Evolutionary conservation across 2,888 invertebrate genomes (phyloP).

Genomic region (Heteromyza rotundicornis): DNA sequence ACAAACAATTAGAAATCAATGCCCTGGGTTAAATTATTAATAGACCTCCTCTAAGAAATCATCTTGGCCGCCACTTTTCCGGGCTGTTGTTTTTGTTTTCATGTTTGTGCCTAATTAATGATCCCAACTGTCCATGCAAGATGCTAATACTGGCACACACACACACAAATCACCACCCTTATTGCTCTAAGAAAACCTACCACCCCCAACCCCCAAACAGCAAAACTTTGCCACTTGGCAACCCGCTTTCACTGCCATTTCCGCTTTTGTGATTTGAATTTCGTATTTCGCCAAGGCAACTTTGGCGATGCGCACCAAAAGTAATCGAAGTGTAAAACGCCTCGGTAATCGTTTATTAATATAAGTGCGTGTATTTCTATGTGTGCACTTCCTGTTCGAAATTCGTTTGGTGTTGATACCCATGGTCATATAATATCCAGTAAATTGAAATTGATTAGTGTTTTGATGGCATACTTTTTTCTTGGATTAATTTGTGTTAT

Average conservation of each 20-base stretch:
- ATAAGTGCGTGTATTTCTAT: neutral
- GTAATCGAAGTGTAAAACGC: slow-evolving; percentile 15
- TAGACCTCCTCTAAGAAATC: slow-evolving; percentile 22
- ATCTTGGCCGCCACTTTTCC: neutral
- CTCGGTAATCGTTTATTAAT: neutral
- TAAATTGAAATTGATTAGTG: slow-evolving; percentile 16
- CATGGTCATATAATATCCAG: too few relatives aligned
- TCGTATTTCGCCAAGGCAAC: neutral
- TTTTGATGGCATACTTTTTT: neutral
- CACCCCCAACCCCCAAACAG: too few relatives aligned
- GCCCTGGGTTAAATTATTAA: slow-evolving; percentile 40
- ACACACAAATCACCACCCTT: neutral
- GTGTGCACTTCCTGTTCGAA: neutral
- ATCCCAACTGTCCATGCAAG: slow-evolving; percentile 34
- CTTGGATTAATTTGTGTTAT: neutral
- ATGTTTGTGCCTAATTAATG: slow-evolving; percentile 31
- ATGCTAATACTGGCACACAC: slow-evolving; percentile 1
- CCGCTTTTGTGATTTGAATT: slow-evolving; percentile 20
- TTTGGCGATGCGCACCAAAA: neutral
- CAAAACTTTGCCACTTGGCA: slow-evolving; percentile 15
- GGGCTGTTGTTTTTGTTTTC: neutral
- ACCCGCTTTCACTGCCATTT: slow-evolving; percentile 15
- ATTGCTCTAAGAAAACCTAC: neutral
- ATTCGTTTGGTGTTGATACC: neutral
- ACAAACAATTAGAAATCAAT: slow-evolving; percentile 1